Base-by-base conservation (phyloP, 2,113 vertebrate species). In the Ctenodactylus gundi region DNA sequence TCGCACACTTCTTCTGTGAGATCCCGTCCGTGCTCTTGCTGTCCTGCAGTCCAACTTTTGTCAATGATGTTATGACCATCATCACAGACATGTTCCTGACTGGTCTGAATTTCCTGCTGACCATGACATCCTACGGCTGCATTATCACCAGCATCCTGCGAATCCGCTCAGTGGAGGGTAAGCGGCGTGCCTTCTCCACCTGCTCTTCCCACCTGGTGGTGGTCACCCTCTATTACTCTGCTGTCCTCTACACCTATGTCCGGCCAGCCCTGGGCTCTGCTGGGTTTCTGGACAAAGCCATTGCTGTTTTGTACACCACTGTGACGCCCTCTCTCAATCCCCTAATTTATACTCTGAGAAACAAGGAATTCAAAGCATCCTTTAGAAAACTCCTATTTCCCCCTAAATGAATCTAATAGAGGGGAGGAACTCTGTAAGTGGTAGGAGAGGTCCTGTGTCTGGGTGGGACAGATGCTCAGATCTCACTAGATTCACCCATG, bases 211-310 rank as follows among this genome's bases (percentile, higher is more conserved):
- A 80, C 49, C 62, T 78, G 4, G 13, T 68, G 13, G 29, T 80
- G 39, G 53, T 80, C 18, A 70, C 62, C 5, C 7, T 97, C 11
- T 93, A 93, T 77, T 96, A 96, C 14, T 95, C 83, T 39, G 91
- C 78, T 9, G 86, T 88, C 58, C 84, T 94, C 51, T 94, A 94
- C 25, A 95, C 91, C 6, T 96, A 95, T 15, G 53, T 97, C 36
- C 53, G 58, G 65, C 89, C 81, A 83, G 82, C 44, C 11, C 55
- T 72, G 18, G 90, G 80, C 65, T 96, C 95, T 82, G 20, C 76
- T 57, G 51, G 62, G 21, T 21, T 39, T 68, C 72, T 57, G 41
- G 95, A 55, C 65, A 93, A 51, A 87, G 65, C 11, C 14, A 49
- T 83, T 18, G 21, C 57, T 1, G 4, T 75, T 39, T 21, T 75